Evolutionary conservation across 1,140 invertebrate genomes (phyloP).

Genomic region (Saccostrea echinata): DNA sequence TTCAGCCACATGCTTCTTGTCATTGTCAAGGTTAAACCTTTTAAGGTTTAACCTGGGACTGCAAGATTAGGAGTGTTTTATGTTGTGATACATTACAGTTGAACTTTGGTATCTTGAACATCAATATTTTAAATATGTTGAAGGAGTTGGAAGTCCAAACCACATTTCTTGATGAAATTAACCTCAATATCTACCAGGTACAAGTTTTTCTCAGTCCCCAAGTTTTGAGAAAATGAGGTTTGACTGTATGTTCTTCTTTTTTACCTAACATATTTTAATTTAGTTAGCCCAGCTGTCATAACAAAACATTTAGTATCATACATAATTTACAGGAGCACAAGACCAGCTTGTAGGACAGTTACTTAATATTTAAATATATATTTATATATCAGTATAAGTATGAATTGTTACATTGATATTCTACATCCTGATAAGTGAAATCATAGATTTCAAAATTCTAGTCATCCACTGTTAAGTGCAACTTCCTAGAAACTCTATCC

Average conservation of each 20-base stretch:
- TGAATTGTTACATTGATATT: neutral
- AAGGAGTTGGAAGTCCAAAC: too few species aligned
- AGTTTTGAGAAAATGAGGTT: too few species aligned
- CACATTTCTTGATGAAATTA: neutral
- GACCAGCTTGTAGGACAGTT: constrained; percentile 19
- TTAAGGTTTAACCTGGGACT: neutral
- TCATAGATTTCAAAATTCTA: constrained; percentile 1
- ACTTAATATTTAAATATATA: neutral
- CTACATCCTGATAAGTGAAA: constrained; percentile 1
- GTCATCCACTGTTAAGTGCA: neutral
- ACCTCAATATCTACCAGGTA: neutral
- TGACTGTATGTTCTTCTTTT: too few species aligned
- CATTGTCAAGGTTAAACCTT: neutral
- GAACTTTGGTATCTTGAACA: too few species aligned
- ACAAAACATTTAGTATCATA: constrained; percentile 36
- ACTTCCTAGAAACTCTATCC: neutral
- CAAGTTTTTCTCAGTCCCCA: too few species aligned
- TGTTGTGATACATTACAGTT: too few species aligned
- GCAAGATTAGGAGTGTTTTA: neutral
- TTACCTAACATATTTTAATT: neutral
- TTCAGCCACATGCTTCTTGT: neutral
- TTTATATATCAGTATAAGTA: neutral
- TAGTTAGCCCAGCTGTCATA: neutral
- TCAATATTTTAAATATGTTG: too few species aligned
- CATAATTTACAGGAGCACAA: constrained; percentile 21